These are phyloP conservation scores for Lithobius niger DNA, from an alignment of 1,140 invertebrate species.

Conservation along the genomic window DNA sequence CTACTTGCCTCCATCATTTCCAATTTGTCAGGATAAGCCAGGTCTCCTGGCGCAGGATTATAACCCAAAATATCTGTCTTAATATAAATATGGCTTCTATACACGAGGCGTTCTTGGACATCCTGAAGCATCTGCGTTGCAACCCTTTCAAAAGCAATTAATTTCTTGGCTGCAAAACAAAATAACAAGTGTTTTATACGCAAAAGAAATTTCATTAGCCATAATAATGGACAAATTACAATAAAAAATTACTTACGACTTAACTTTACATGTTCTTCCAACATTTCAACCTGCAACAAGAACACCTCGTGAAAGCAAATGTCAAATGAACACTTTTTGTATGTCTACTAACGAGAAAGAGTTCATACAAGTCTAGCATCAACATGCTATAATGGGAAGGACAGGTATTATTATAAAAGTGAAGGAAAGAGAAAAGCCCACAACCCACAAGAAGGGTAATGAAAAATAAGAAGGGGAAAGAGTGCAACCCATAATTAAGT, in stretches of 20 bases:
- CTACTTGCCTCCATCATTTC: constrained; percentile 80
- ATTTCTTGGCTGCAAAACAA: constrained; percentile 28
- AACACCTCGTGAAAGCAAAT: not conserved
- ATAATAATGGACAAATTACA: constrained; percentile 20
- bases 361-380: too few species aligned
- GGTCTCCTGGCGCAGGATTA: constrained; percentile 77
- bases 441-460: too few species aligned
- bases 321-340: too few species aligned
- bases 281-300: constrained; percentile 59
- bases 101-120: constrained; percentile 91
- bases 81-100: constrained; percentile 86
- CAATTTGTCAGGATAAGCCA: constrained; percentile 94
- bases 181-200: not conserved
- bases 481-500: too few species aligned
- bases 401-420: too few species aligned
- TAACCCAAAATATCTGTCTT: constrained; percentile 79
- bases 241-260: constrained; percentile 47
- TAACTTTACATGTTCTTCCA: constrained; percentile 81
- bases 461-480: too few species aligned
- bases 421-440: too few species aligned
- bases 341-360: too few species aligned
- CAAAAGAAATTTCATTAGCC: constrained; percentile 27
- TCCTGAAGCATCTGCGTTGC: constrained; percentile 84
- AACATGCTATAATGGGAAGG: too few species aligned
- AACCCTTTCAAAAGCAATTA: constrained; percentile 68